Evolutionary conservation across 2,113 vertebrate genomes (phyloP), one percentile per base, ranked within the genome.

Genomic region (Gobiocypris rarus): DNA sequence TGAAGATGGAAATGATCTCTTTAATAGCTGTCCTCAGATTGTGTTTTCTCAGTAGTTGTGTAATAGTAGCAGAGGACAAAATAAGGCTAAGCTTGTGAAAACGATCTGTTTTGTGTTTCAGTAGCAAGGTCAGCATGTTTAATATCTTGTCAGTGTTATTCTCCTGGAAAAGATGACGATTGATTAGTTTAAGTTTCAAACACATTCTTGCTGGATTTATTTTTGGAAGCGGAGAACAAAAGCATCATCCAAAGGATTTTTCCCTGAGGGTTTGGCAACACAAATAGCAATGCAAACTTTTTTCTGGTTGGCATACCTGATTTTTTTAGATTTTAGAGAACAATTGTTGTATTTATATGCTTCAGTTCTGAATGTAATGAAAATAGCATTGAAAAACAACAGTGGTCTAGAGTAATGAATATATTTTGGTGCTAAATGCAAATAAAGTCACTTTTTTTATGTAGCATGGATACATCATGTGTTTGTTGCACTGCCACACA

Each of bases 321-420:
- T 43, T 71, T 43, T 71, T 71, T 71, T 10, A 71, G n/a, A 71
- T 71, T 43, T 71, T 71, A 43, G 22, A 71, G 22, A 71, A 45
- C 69, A 45, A 7, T 71, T 13, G 9, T 22, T 71, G 22, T 43
- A 45, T 45, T 0, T 43, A 24, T 38, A 41, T 45, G 38, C 45
- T 45, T 1, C 11, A 24, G 19, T 43, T 71, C 22, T 43, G 69
- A 71, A 71, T 71, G 38, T 71, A 41, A 13, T 71, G 38, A 43
- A 71, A 43, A 71, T 71, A 71, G 38, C 38, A 14, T 22, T 71
- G 19, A 71, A 71, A 41, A 71, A 43, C 22, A 14, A 70, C 38
- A 70, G 34, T 70, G 19, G 69, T 71, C 9, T 43, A 71, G 69
- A 71, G 22, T 70, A 28, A 43, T n/a, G 10, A 43, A n/a, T 70